These are phyloP conservation scores for Notarius lentiginosus DNA, from an alignment of 2,113 vertebrate genomes.

Conservation along the genomic window DNA sequence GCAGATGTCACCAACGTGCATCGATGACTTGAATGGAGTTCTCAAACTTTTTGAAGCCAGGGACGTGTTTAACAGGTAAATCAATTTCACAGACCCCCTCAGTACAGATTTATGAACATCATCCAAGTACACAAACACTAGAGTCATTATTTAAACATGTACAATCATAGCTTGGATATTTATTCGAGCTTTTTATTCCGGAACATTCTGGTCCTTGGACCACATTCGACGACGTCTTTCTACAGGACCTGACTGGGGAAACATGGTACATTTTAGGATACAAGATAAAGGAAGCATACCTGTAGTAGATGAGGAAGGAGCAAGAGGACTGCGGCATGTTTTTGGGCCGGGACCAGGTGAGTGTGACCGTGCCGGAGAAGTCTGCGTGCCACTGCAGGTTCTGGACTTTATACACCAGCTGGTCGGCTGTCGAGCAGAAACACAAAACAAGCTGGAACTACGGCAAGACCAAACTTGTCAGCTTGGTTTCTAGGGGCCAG, in stretches of 20 bases:
- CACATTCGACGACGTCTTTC: neutral
- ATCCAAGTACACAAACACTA: neutral
- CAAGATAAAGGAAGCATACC: constrained; percentile 65
- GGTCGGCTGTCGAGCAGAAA: constrained; percentile 72
- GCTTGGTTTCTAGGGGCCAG: neutral
- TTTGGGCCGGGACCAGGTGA: constrained; percentile 91
- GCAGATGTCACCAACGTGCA: neutral
- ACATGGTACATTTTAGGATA: neutral
- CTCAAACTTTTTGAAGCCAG: neutral
- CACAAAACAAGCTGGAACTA: neutral
- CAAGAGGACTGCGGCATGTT: constrained; percentile 84
- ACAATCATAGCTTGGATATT: neutral
- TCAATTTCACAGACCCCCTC: neutral
- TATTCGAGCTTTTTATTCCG: neutral
- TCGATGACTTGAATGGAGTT: neutral
- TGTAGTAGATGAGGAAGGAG: constrained; percentile 88
- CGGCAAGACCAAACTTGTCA: neutral
- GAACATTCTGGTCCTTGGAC: neutral
- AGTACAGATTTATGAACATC: neutral
- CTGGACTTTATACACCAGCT: constrained; percentile 88
- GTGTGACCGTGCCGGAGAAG: constrained; percentile 82
- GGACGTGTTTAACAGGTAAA: neutral
- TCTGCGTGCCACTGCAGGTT: constrained; percentile 92
- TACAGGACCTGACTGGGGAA: neutral
- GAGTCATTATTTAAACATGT: neutral